phyloP scores from a whole-genome alignment of 2,113 vertebrate species.

The Calidris pygmaea region DNA sequence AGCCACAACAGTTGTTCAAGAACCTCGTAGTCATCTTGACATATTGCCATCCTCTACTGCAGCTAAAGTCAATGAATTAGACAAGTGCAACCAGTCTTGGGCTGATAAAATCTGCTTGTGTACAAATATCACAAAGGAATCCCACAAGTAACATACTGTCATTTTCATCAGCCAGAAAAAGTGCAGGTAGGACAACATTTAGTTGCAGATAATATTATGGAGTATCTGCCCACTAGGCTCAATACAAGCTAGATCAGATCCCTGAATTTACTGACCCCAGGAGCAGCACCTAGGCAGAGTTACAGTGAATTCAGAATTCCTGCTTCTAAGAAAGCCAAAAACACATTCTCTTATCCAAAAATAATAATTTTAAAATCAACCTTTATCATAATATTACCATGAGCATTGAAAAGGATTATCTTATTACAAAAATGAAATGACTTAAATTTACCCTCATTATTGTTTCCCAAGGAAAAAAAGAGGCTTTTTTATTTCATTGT shows the following conservation, averaged over 20 bases:
- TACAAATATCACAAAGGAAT: neutral
- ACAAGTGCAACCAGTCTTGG: neutral
- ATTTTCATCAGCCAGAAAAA: neutral
- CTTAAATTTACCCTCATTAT: constrained; percentile 36
- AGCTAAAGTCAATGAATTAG: rapidly evolving
- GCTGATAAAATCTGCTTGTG: neutral
- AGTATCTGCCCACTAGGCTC: neutral
- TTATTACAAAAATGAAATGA: constrained; percentile 34
- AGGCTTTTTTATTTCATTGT: constrained; percentile 13
- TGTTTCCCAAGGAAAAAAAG: constrained; percentile 29
- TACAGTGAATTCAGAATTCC: neutral
- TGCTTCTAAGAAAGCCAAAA: neutral
- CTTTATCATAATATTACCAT: neutral
- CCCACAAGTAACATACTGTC: neutral
- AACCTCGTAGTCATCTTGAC: rapidly evolving
- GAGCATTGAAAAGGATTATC: constrained; percentile 23
- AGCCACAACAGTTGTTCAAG: neutral
- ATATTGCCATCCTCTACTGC: neutral
- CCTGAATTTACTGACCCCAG: neutral
- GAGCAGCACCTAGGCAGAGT: neutral
- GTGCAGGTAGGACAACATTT: neutral
- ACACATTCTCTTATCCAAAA: neutral
- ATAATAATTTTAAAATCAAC: constrained; percentile 52
- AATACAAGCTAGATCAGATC: neutral
- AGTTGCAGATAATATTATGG: neutral